Evolutionary conservation across 2,797 vertebrate species (phyloP).

Genomic region (Peromyscus melanophrys): DNA sequence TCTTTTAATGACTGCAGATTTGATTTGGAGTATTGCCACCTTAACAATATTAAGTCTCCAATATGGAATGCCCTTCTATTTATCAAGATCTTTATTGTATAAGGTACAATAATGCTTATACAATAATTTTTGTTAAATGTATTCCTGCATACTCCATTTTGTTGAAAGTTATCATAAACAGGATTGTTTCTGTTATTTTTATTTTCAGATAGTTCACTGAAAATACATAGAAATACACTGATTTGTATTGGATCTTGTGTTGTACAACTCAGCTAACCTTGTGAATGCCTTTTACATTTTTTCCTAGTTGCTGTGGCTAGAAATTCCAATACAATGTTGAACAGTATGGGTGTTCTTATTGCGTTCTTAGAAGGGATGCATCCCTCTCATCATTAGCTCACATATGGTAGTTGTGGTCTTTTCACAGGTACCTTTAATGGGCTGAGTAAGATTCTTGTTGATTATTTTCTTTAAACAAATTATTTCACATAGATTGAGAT

Average conservation of each 20-base stretch:
- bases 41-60: conserved; percentile 39
- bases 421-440: neutral
- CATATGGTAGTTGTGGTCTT: neutral
- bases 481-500: conserved; percentile 3
- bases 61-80: neutral
- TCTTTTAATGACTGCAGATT: neutral
- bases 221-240: neutral
- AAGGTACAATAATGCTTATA: conserved; percentile 5
- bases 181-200: conserved; percentile 3
- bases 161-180: neutral
- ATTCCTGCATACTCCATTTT: conserved; percentile 35
- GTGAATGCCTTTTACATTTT: neutral
- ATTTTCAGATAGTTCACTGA: conserved; percentile 30
- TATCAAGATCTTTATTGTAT: neutral
- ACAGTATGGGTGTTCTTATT: neutral
- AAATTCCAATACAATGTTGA: neutral
- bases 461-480: neutral
- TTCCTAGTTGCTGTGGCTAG: neutral
- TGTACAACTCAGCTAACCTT: conserved; percentile 9
- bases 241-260: conserved; percentile 2
- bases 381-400: neutral
- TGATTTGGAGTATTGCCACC: neutral
- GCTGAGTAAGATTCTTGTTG: neutral
- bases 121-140: conserved; percentile 47
- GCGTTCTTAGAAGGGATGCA: conserved; percentile 12